phyloP scores from a whole-genome alignment of 2,113 vertebrate species.

The Syngnathoides biaculeatus region DNA sequence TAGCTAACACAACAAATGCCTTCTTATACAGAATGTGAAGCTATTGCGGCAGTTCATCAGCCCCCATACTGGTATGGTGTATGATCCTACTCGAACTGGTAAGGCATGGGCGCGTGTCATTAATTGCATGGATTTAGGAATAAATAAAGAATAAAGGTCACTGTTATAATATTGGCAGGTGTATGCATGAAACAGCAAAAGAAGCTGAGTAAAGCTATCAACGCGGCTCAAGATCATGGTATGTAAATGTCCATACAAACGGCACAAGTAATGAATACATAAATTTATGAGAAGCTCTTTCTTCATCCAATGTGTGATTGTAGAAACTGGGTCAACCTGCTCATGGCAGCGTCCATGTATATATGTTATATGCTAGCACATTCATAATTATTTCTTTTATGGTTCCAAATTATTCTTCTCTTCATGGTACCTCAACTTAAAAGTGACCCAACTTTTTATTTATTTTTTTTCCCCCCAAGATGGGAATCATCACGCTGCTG shows the following conservation, averaged over 20 bases:
- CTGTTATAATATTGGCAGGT: constrained; percentile 61
- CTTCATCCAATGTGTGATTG: no score
- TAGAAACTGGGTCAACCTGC: no score
- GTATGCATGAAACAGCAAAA: constrained; percentile 87
- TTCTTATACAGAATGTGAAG: constrained; percentile 78
- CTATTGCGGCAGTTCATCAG: constrained; percentile 86
- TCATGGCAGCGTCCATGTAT: no score
- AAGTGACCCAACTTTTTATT: no score
- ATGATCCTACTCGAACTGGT: constrained; percentile 82
- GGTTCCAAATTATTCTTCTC: no score
- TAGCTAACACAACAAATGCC: background rate
- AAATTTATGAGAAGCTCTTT: no score
- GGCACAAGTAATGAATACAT: no score
- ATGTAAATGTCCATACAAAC: constrained; percentile 18
- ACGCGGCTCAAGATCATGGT: constrained; percentile 80
- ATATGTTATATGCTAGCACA: no score
- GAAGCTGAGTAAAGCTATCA: constrained; percentile 72
- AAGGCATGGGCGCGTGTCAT: background rate
- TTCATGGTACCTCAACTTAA: no score
- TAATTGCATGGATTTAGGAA: background rate
- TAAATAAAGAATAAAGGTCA: background rate
- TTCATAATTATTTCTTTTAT: no score
- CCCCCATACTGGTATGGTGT: constrained; percentile 73
- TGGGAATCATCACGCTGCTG: no score
- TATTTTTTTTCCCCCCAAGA: no score